Conservation (phyloP, 2,113 vertebrate species). For the Falcunculus frontatus region DNA sequence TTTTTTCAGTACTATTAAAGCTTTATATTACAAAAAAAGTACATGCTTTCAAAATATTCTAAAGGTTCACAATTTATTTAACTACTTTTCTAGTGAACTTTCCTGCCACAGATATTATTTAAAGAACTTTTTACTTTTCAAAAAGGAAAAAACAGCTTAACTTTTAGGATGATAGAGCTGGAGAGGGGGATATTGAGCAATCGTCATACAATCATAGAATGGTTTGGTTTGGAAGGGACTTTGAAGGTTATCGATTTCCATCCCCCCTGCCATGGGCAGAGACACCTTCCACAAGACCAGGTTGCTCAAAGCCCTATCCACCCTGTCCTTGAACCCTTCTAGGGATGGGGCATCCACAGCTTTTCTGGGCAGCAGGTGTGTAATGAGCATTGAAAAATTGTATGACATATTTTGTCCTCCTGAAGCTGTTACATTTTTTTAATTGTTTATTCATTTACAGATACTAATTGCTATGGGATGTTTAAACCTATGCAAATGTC, state of each 20-base stretch:
- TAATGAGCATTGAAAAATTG: not conserved
- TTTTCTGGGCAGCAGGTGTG: not conserved
- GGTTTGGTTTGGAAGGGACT: not conserved
- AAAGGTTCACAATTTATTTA: not conserved
- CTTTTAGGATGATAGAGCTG: not conserved
- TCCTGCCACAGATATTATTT: not conserved
- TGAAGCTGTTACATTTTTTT: not conserved
- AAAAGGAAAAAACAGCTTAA: not conserved
- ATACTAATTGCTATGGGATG: not conserved
- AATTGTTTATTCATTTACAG: not conserved
- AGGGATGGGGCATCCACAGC: not conserved
- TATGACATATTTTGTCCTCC: not conserved
- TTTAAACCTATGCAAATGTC: not conserved
- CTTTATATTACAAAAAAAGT: not conserved
- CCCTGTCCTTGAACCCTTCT: not conserved
- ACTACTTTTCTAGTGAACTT: not conserved
- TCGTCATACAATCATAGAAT: accelerated
- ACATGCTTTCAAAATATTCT: not conserved
- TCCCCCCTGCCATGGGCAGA: not conserved
- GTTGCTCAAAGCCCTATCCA: not conserved
- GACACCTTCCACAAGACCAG: not conserved
- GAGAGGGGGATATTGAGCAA: not conserved
- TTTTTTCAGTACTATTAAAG: not conserved
- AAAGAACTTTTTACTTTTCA: not conserved
- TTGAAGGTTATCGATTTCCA: not conserved